A percentile compares a stretch with the other conserved stretches of the same genome.
Evolutionary conservation across 2,888 invertebrate species (phyloP).

Genomic region (Pristionchus exspectatus): DNA sequence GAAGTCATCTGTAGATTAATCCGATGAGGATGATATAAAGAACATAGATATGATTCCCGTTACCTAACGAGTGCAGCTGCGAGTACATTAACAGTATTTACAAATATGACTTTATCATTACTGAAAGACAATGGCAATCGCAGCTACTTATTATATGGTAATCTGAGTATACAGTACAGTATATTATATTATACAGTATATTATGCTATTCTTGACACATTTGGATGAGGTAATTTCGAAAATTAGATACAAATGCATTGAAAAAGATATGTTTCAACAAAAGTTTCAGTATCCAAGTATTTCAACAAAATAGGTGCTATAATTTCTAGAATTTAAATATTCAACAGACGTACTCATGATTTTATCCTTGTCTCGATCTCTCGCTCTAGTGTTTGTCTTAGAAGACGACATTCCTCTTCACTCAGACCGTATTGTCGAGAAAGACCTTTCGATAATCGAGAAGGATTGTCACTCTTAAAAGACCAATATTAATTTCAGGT

Average conservation of each 20-base stretch:
- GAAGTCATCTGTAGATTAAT: conserved; percentile 22
- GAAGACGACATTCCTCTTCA: conserved; percentile 66
- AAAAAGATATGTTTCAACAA: neutral
- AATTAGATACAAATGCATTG: conserved; percentile 5
- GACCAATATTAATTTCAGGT: neutral
- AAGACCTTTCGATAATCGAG: conserved; percentile 63
- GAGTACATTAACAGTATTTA: too few species aligned
- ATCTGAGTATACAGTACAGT: neutral
- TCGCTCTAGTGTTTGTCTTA: conserved; percentile 66
- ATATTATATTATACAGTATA: too few species aligned
- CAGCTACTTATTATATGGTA: conserved; percentile 56
- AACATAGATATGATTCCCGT: neutral
- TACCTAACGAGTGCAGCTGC: neutral
- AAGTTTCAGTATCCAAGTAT: too few species aligned
- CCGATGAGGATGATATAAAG: neutral
- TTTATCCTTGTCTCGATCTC: conserved; percentile 59
- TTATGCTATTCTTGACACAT: neutral
- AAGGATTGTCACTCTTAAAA: conserved; percentile 66
- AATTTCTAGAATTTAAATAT: neutral
- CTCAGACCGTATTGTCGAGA: conserved; percentile 63
- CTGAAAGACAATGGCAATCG: conserved; percentile 50
- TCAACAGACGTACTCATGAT: neutral
- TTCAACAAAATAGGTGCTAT: too few species aligned
- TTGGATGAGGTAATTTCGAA: conserved; percentile 17
- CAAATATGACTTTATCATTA: neutral